A percentile compares a stretch with the other conserved stretches of the same genome.
These are phyloP conservation scores for Balanococcus diminutus DNA, from an alignment of 2,888 invertebrate genomes.

Conservation along the genomic window DNA sequence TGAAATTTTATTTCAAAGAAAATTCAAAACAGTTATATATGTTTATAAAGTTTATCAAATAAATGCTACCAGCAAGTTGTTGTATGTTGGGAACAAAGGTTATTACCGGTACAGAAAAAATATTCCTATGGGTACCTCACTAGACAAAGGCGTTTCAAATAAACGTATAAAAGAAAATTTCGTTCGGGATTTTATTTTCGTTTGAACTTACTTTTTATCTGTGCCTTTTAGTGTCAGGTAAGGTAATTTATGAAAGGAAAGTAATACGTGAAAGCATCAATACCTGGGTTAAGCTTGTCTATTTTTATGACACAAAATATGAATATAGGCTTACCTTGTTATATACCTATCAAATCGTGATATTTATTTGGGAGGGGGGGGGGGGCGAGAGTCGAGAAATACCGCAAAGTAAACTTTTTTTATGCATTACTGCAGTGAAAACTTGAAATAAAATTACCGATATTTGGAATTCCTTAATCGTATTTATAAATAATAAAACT, in stretches of 20 bases:
- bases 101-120: too few relatives aligned
- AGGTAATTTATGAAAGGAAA: too few relatives aligned
- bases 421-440: background rate
- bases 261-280: too few relatives aligned
- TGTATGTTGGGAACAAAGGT: background rate
- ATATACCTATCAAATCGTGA: too few relatives aligned
- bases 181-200: background rate
- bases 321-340: too few relatives aligned
- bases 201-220: background rate
- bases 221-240: too few relatives aligned
- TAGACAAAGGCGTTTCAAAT: background rate
- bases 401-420: background rate
- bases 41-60: background rate
- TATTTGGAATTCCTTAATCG: background rate
- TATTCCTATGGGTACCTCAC: background rate
- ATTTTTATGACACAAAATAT: too few relatives aligned
- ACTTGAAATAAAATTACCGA: background rate
- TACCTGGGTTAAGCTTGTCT: too few relatives aligned
- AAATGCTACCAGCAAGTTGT: background rate
- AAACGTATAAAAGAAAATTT: background rate
- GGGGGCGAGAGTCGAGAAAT: too few relatives aligned
- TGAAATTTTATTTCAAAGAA: background rate
- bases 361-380: too few relatives aligned
- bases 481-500: background rate
- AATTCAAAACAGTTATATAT: background rate